A percentile compares a stretch with the other conserved stretches of the same genome.
Conservation (phyloP, 2,113 vertebrate species). For the Promerops cafer region DNA sequence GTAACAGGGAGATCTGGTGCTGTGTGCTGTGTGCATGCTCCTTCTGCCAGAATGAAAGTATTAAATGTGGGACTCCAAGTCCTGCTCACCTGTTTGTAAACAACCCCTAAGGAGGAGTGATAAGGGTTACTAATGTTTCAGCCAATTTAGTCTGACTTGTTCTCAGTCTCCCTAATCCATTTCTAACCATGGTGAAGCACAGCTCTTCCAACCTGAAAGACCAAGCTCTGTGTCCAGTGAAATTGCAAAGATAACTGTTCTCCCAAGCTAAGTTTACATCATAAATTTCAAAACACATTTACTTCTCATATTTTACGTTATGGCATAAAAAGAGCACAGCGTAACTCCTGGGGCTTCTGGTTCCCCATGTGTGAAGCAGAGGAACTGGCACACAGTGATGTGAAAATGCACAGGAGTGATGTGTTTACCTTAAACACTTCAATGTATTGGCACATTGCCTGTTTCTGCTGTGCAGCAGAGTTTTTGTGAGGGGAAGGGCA, state of each 20-base stretch:
- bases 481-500: not conserved
- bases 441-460: not conserved
- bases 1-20: not conserved
- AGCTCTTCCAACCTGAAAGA: not conserved
- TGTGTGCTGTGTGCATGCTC: fast-evolving
- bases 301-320: not conserved
- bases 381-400: not conserved
- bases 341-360: not conserved
- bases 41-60: not conserved
- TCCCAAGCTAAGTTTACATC: not conserved
- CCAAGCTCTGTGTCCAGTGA: not conserved
- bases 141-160: not conserved
- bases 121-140: not conserved
- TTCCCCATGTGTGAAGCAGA: not conserved
- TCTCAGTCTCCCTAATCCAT: not conserved
- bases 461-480: not conserved
- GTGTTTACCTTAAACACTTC: not conserved
- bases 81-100: not conserved
- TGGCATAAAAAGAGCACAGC: not conserved
- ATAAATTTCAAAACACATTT: not conserved
- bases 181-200: not conserved
- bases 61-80: not conserved
- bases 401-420: not conserved
- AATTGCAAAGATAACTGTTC: not conserved
- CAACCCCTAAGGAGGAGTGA: not conserved